Base-by-base conservation (phyloP, 2,113 vertebrate species). In the Atractosteus spatula region DNA sequence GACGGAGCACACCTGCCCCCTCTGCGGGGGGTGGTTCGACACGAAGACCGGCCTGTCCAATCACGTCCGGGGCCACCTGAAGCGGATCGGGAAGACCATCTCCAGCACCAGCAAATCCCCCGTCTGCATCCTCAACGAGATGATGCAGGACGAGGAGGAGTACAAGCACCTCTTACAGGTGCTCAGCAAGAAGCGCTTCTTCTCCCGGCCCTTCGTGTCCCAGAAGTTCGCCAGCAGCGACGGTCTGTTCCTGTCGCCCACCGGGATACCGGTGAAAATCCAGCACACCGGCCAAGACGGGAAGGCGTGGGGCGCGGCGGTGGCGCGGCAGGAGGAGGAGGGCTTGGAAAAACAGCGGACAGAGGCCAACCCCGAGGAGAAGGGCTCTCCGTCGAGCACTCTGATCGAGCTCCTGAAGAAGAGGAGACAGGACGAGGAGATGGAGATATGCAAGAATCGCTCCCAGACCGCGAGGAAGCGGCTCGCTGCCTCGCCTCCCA, bases 11-110 rank as follows among this genome's bases (percentile, higher is more conserved):
- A 94, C 89, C 0, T 97, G 96, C 84, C 94, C 95, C 61, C 87
- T 97, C 75, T 96, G 95, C 80, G 92, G 94, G 79, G 94, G 94
- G 78, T 95, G 94, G 94, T 98, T 97, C 64, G 94, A 97, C 88
- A 95, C 94, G 65, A 96, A 95, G 91, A 97, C 96, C 73, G 96
- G 96, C 83, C 92, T 97, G 80, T 95, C 96, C 82, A 97, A 98
- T 89, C 96, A 98, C 29, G 94, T 96, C 76, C 93, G 96, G 82
- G 95, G 95, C 85, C 95, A 98, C 84, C 86, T 97, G 82, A 98
- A 96, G 85, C 92, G 91, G 81, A 94, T 97, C 72, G 95, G 95
- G 69, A 91, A 92, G 85, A 94, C 93, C 72, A 92, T 95, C 69
- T 90, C 89, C 85, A 91, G 95, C 5, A 91, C 89, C 45, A 93